Conservation (phyloP, 2,797 vertebrate genomes). For the Acipenser oxyrinchus region DNA sequence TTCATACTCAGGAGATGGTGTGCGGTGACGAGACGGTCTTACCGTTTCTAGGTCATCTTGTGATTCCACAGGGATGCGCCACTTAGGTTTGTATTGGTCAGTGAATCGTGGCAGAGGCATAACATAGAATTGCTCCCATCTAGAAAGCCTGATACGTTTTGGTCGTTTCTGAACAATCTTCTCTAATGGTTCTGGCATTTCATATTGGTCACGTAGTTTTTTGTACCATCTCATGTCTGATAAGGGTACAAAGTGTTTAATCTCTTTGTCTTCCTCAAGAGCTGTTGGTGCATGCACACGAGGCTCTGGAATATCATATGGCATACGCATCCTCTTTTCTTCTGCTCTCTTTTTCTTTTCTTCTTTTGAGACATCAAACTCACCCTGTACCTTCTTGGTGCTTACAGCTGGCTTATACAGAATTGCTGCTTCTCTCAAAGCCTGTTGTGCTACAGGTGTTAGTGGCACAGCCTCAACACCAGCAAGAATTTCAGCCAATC, state of each 20-base stretch:
- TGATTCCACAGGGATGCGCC: conserved; percentile 78
- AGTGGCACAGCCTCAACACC: conserved; percentile 74
- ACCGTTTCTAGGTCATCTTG: conserved; percentile 94
- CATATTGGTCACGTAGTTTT: conserved; percentile 87
- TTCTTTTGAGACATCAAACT: conserved; percentile 76
- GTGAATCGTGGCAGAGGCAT: conserved; percentile 90
- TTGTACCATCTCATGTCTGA: conserved; percentile 99
- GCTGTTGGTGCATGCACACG: conserved; percentile 60
- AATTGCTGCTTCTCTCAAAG: conserved; percentile 83
- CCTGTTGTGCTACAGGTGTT: conserved; percentile 81
- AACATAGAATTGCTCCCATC: conserved; percentile 97
- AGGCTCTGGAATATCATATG: conserved; percentile 81
- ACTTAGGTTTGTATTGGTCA: conserved; percentile 90
- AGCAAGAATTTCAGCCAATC: conserved; percentile 85
- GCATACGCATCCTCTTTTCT: conserved; percentile 88
- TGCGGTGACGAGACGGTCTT: conserved; percentile 81
- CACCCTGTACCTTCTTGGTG: conserved; percentile 83
- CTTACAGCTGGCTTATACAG: conserved; percentile 89
- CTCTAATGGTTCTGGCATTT: conserved; percentile 93
- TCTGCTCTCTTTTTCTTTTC: conserved; percentile 76
- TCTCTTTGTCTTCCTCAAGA: conserved; percentile 82
- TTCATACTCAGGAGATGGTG: conserved; percentile 79
- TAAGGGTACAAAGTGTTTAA: conserved; percentile 91
- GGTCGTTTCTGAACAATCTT: conserved; percentile 81
- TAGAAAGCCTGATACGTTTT: conserved; percentile 92